phyloP scores from a whole-genome alignment of 2,113 vertebrate genomes.

The Phylloscopus trochiloides region DNA sequence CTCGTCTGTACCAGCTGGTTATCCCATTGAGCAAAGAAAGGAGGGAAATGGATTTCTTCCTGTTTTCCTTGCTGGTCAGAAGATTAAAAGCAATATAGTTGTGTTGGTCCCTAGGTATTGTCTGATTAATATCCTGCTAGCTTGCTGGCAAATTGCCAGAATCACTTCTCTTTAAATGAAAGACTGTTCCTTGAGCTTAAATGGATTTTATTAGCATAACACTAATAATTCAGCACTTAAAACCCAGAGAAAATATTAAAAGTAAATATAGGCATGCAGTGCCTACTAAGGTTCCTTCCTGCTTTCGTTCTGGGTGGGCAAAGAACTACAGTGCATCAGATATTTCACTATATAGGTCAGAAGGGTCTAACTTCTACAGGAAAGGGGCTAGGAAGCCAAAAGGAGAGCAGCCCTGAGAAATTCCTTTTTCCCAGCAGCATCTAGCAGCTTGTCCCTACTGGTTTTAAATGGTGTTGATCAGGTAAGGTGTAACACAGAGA shows the following conservation, averaged over 20 bases:
- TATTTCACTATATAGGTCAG: background rate
- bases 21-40: constrained; percentile 40
- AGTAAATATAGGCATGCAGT: background rate
- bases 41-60: constrained; percentile 64
- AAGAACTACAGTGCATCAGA: background rate
- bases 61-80: constrained; percentile 53
- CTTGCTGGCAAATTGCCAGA: background rate
- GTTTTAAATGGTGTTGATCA: background rate
- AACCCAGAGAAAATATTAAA: background rate
- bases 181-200: background rate
- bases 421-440: background rate
- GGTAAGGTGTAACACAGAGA: background rate
- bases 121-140: constrained; percentile 54
- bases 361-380: background rate
- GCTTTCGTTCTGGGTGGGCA: background rate
- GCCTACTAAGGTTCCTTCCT: background rate
- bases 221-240: constrained; percentile 10
- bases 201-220: background rate
- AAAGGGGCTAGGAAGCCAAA: background rate
- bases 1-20: background rate
- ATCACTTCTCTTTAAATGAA: background rate
- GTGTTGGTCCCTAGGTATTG: constrained; percentile 36
- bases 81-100: constrained; percentile 62
- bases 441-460: background rate
- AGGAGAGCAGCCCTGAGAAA: background rate